A percentile compares a stretch with the other conserved stretches of the same genome.
Evolutionary conservation across 2,113 vertebrate species (phyloP).

Genomic region (Progne subis): DNA sequence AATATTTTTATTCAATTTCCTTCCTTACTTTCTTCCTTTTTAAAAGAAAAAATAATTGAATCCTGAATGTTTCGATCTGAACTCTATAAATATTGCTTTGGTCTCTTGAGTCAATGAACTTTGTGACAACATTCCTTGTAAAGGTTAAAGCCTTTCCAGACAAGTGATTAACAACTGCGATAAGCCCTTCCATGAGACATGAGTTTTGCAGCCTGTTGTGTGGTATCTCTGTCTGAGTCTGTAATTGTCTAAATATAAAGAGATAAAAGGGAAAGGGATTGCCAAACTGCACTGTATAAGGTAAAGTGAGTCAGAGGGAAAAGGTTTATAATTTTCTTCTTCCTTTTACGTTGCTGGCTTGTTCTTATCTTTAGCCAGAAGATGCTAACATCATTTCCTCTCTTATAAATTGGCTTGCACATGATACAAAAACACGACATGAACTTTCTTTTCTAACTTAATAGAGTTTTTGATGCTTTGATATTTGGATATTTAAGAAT

Average conservation of each 20-base stretch:
- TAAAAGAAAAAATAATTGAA: not conserved
- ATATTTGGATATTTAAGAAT: not conserved
- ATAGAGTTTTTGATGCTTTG: not conserved
- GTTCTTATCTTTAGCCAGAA: slow-evolving; percentile 33
- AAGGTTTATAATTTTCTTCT: slow-evolving; percentile 30
- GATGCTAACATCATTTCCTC: slow-evolving; percentile 15
- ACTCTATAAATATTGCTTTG: not conserved
- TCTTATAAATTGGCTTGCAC: not conserved
- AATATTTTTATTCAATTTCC: not conserved
- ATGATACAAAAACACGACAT: not conserved
- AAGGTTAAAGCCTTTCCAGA: not conserved
- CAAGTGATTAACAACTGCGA: not conserved
- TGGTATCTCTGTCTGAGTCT: slow-evolving; percentile 16
- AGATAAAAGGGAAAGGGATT: slow-evolving; percentile 19
- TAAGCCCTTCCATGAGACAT: not conserved
- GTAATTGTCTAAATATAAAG: slow-evolving; percentile 24
- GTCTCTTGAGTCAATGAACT: not conserved
- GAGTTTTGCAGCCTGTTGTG: slow-evolving; percentile 2
- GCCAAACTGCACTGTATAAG: not conserved
- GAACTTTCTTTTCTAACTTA: not conserved
- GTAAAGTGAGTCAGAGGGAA: not conserved
- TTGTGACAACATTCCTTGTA: not conserved
- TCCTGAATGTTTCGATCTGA: not conserved
- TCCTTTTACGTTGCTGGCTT: not conserved
- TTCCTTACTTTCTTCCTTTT: not conserved